These are phyloP conservation scores for Drosophila truncata DNA, from an alignment of 1,140 invertebrate genomes.

Conservation along the genomic window DNA sequence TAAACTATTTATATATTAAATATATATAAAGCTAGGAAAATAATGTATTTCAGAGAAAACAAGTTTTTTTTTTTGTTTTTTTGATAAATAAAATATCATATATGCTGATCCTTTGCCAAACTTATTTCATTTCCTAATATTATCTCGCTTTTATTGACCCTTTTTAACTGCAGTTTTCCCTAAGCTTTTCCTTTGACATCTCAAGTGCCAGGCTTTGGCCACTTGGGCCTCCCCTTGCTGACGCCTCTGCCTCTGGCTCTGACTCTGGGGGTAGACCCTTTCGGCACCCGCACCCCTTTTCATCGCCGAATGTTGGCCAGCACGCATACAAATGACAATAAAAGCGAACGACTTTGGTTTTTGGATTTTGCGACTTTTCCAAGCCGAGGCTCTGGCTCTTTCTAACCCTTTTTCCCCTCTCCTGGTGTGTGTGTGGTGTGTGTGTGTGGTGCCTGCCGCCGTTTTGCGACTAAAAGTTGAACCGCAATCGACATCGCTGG, in stretches of 20 bases:
- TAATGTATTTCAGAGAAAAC: neutral
- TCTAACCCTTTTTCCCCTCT: neutral
- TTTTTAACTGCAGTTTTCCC: constrained; percentile 2
- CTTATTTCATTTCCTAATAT: neutral
- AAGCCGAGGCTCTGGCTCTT: neutral
- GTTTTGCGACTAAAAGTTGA: constrained; percentile 46
- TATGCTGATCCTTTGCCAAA: too few species aligned
- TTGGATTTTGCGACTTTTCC: constrained; percentile 72
- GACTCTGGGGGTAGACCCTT: neutral
- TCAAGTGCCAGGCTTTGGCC: constrained; percentile 30
- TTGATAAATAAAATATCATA: neutral
- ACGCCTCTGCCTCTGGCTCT: neutral
- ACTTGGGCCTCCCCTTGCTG: neutral
- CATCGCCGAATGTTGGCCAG: constrained; percentile 14
- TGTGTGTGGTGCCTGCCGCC: constrained; percentile 13
- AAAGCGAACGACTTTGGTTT: constrained; percentile 79
- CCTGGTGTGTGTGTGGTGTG: neutral
- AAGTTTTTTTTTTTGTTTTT: neutral
- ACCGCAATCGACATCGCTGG: constrained; percentile 53
- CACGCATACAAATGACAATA: constrained; percentile 80
- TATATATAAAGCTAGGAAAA: neutral
- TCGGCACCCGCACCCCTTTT: neutral
- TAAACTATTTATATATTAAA: neutral
- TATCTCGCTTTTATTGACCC: neutral
- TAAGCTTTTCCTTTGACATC: constrained; percentile 14